Evolutionary conservation across 2,888 invertebrate species (phyloP).

Genomic region (Xylocampa areola): DNA sequence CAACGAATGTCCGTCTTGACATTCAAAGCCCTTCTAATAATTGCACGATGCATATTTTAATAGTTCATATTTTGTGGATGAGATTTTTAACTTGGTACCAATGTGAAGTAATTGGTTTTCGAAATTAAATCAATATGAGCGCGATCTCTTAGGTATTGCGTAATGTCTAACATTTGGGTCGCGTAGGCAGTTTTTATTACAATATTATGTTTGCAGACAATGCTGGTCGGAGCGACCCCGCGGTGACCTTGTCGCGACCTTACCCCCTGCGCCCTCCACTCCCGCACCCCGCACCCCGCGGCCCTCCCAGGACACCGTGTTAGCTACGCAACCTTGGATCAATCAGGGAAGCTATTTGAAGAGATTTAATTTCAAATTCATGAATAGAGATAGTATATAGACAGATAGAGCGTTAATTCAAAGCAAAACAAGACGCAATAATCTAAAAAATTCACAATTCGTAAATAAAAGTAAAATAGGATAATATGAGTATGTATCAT

Average conservation of each 20-base stretch:
- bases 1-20: too few species aligned
- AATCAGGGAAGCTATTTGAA: constrained; percentile 72
- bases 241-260: constrained; percentile 80
- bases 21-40: too few species aligned
- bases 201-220: constrained; percentile 72
- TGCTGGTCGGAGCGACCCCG: constrained; percentile 70
- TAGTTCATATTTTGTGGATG: too few species aligned
- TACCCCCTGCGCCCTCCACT: constrained; percentile 59
- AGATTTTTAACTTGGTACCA: constrained; percentile 7
- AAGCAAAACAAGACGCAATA: too few species aligned
- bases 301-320: constrained; percentile 74
- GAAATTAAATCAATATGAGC: constrained; percentile 52
- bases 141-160: constrained; percentile 53
- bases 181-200: constrained; percentile 65
- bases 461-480: too few species aligned
- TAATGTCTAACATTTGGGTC: constrained; percentile 58
- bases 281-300: constrained; percentile 57
- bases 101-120: constrained; percentile 17
- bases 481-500: too few species aligned
- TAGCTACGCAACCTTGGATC: constrained; percentile 76
- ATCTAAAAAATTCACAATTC: too few species aligned
- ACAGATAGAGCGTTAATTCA: too few species aligned
- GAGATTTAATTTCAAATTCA: constrained; percentile 69
- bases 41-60: too few species aligned
- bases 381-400: too few species aligned